Percentiles rank a stretch among this genome's conserved stretches.
Conservation (phyloP, 2,113 vertebrate species). For the Perca fluviatilis region DNA sequence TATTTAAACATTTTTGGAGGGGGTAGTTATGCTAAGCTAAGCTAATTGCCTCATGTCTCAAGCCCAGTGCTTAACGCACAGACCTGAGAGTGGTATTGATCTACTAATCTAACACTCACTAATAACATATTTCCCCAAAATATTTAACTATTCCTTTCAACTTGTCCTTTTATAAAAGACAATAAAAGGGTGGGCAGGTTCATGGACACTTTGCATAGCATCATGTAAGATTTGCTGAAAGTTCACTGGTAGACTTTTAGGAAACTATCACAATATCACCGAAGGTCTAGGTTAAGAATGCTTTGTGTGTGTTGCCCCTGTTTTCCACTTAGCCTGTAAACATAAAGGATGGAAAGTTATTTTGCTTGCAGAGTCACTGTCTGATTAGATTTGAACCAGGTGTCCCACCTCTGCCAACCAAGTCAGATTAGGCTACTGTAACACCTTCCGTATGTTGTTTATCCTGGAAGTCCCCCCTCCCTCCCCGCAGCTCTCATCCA, state of each 20-base stretch:
- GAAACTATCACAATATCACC: not conserved
- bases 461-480: conserved; percentile 55
- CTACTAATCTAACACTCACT: not conserved
- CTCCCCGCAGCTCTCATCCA: conserved; percentile 41
- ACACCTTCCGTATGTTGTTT: conserved; percentile 85
- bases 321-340: conserved; percentile 56
- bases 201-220: not conserved
- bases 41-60: not conserved
- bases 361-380: conserved; percentile 57
- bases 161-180: not conserved
- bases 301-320: not conserved
- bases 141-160: not conserved
- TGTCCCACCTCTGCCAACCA: conserved; percentile 71
- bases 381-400: conserved; percentile 78
- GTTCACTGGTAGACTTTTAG: not conserved
- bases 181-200: not conserved
- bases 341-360: conserved; percentile 63
- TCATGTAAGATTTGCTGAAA: not conserved
- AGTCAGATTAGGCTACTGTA: conserved; percentile 79
- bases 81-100: not conserved
- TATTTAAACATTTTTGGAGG: not conserved
- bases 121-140: not conserved
- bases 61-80: not conserved
- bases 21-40: not conserved
- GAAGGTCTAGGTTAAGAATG: not conserved